Evolutionary conservation across 2,113 vertebrate species (phyloP).

Genomic region (Corydoras sp.): DNA sequence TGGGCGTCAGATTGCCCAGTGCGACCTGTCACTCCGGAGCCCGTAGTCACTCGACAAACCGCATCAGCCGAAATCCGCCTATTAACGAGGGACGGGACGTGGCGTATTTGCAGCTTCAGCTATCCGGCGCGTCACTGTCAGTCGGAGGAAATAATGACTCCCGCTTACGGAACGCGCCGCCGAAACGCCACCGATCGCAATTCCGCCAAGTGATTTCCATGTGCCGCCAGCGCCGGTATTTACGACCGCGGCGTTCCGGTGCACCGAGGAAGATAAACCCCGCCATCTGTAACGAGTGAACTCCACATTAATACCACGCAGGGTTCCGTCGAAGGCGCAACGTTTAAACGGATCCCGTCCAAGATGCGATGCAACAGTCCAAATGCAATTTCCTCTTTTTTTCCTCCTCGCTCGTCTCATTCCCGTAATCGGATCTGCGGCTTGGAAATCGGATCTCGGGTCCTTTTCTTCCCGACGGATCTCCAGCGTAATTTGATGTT

Average conservation of each 20-base stretch:
- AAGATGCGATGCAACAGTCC: conserved; percentile 4
- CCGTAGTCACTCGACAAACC: conserved; percentile 54
- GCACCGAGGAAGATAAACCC: not conserved
- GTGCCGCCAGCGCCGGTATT: conserved; percentile 15
- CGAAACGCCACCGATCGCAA: conserved; percentile 7
- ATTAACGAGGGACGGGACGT: conserved; percentile 49
- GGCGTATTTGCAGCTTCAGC: conserved; percentile 46
- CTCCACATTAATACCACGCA: not conserved
- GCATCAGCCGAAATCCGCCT: conserved; percentile 38
- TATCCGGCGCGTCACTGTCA: conserved; percentile 25
- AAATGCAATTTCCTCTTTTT: conserved; percentile 16
- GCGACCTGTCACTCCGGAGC: conserved; percentile 54
- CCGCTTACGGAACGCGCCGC: conserved; percentile 25
- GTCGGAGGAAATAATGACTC: conserved; percentile 37
- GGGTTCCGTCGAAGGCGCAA: not conserved
- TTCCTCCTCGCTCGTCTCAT: not conserved
- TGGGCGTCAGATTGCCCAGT: conserved; percentile 47
- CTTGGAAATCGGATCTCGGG: conserved; percentile 5
- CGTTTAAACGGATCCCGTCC: not conserved
- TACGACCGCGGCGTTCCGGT: not conserved
- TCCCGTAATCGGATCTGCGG: conserved; percentile 5
- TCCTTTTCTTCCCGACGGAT: not conserved
- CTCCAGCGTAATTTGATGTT: conserved; percentile 10
- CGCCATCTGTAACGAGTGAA: not conserved
- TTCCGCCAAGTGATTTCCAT: conserved; percentile 21